Base-by-base conservation (phyloP, 2,797 vertebrate genomes). In the Sebastes cheni region DNA sequence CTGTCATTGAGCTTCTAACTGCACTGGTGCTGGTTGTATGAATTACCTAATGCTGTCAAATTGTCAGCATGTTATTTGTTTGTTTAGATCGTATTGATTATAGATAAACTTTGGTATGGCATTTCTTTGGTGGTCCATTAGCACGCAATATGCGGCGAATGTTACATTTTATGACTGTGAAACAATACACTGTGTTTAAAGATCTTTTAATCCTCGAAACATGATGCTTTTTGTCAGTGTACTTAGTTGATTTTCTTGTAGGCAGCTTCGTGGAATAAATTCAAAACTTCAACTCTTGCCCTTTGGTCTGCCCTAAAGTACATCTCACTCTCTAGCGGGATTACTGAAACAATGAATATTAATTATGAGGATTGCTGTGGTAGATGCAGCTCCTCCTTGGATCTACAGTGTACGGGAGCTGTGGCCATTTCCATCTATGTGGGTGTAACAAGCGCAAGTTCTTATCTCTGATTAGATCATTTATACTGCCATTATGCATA, bases 311-410 rank as follows among this genome's bases (percentile, higher is more conserved):
- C 79, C 81, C 88, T 32, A 29, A 36, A 32, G 58, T 75, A 32
- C 76, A 46, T 72, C 85, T 83, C 32, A 23, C 64, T 86, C 52
- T 69, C 52, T 75, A 29, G 80, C 81, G 90, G 81, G 72, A 91
- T 86, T 75, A 83, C 79, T 67, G 68, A 86, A 75, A 42, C 71
- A 81, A 77, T 90, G 86, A 91, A 94, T 94, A 89, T 83, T 92
- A 82, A 92, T 90, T 29, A 72, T 36, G 66, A 77, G 59, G 27
- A 71, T 68, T 58, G 62, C 82, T 85, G 60, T 78, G 82, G 36
- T 87, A 75, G 75, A 90, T 66, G 42, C 79, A 65, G 73, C 29
- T 78, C 61, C 60, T 85, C 50, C 56, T 59, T 82, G 78, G 64
- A 77, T 83, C 39, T 78, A 36, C 30, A 42, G 67, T 70, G 32